phyloP scores from a whole-genome alignment of 2,113 vertebrate species.

The Cyprinodon tularosa region DNA sequence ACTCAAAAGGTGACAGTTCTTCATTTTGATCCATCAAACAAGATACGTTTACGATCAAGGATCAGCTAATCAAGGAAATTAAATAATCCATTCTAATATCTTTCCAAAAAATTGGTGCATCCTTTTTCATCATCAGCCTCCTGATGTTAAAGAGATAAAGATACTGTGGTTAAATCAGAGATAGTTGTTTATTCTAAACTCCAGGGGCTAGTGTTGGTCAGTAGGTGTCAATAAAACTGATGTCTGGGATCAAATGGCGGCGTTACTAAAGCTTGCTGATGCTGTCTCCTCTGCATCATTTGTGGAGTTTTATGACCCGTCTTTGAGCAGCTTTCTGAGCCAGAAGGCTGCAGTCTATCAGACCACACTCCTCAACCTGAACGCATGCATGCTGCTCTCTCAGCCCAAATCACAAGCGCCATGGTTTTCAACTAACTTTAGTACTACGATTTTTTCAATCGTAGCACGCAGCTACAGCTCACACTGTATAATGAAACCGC shows the following conservation, averaged over 20 bases:
- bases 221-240: conserved; percentile 27
- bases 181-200: not conserved
- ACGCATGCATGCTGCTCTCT: not conserved
- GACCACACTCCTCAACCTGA: not conserved
- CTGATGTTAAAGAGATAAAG: not conserved
- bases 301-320: conserved; percentile 36
- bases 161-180: too few species aligned
- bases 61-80: not conserved
- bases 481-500: too few species aligned
- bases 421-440: not conserved
- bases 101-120: not conserved
- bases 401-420: not conserved
- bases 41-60: not conserved
- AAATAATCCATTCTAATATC: not conserved
- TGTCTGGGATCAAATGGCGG: conserved; percentile 26
- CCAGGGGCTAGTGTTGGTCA: conserved; percentile 19
- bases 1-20: not conserved
- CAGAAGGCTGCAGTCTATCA: conserved; percentile 17
- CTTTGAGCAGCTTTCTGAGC: conserved; percentile 53
- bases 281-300: conserved; percentile 30
- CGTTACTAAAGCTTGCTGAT: conserved; percentile 41
- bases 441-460: too few species aligned
- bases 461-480: too few species aligned
- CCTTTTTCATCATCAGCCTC: not conserved
- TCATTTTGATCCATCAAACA: too few species aligned